Evolutionary conservation across 2,113 vertebrate species (phyloP), one percentile per base, ranked within the genome.

Genomic region (Dissostichus mawsoni): DNA sequence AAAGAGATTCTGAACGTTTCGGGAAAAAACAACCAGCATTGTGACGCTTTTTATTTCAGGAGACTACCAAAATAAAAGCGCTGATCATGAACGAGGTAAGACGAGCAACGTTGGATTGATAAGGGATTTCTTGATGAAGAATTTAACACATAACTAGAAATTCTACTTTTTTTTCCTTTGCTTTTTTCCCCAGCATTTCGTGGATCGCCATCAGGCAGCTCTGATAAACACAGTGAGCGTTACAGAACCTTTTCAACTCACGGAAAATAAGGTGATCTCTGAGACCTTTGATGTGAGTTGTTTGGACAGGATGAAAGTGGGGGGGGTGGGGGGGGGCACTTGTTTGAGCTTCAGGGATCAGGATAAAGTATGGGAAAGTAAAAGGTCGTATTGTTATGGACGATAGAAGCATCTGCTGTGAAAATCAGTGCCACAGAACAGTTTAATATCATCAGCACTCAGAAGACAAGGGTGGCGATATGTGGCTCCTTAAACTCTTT

Each of bases 211-310:
- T 79, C 33, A 2, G 36, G 55, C 12, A 45, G 52, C 16, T 67
- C 76, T 87, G 80, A 66, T 76, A 5, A 3, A 64, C 14, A 23
- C 58, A 56, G 85, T 56, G n/a, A 65, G 2, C 0, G 51, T 65
- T 0, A 71, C 58, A 4, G 29, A 0, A 18, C 0, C 5, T 58
- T 41, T 83, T 0, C 0, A 72, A 23, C 84, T 83, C 16, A 7
- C 0, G 57, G 29, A 65, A 0, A 6, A 0, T 7, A 0, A 2
- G 6, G 1, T 11, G 18, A 76, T 87, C 63, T 50, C 63, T 14
- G 0, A 29, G 18, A 50, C 17, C 18, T 25, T 2, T 2, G 25
- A 25, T 25, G 2, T 25, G 25, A 25, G 25, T 2, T 25, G 23
- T 25, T 25, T 25, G 2, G 23, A 25, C 23, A 0, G 20, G 8